Evolutionary conservation across 2,113 vertebrate species (phyloP).

Genomic region (Xerus inauris): DNA sequence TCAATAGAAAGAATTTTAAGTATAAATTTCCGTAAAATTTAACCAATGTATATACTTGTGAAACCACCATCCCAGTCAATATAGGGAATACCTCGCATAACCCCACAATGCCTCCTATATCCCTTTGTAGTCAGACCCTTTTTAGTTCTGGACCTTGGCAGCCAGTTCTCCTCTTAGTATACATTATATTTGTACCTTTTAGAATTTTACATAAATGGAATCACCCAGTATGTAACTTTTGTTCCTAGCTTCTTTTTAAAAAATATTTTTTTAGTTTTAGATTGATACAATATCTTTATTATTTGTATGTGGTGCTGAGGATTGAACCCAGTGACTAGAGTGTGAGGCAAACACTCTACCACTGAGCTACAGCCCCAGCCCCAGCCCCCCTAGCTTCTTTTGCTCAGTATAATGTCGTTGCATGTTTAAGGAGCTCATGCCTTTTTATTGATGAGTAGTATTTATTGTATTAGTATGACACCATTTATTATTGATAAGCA

Average conservation of each 20-base stretch:
- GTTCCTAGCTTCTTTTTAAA: background rate
- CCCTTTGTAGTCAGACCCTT: background rate
- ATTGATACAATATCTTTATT: too few relatives aligned
- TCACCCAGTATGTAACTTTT: background rate
- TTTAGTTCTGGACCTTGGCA: background rate
- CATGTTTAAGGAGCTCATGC: background rate
- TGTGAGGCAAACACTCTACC: too few relatives aligned
- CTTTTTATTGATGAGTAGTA: background rate
- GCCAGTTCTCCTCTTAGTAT: background rate
- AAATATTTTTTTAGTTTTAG: too few relatives aligned
- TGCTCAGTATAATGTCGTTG: background rate
- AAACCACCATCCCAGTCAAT: background rate
- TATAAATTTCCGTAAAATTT: background rate
- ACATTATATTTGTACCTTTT: background rate
- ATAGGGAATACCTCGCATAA: background rate
- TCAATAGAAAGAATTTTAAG: conserved; percentile 35
- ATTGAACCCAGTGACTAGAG: too few relatives aligned
- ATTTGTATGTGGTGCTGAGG: too few relatives aligned
- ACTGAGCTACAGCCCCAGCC: too few relatives aligned
- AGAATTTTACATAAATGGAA: conserved; percentile 34
- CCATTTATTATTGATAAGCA: background rate
- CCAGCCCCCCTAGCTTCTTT: background rate
- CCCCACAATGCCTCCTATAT: background rate
- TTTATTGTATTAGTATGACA: background rate
- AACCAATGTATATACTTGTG: background rate